phyloP scores from a whole-genome alignment of 2,888 invertebrate species.

The Hermodice carunculata region DNA sequence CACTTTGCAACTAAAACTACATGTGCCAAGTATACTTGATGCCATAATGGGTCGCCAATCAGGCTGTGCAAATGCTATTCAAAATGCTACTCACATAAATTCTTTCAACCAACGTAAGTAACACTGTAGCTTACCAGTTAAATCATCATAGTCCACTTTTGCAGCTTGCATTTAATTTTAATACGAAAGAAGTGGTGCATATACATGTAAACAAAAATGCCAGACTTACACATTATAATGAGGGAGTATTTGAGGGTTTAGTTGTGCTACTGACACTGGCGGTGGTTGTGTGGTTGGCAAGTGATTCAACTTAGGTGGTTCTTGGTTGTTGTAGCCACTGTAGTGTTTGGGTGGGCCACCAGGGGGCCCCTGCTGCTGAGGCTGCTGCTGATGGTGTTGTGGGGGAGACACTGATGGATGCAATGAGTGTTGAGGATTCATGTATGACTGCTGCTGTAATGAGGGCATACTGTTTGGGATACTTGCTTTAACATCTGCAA shows the following conservation, averaged over 20 bases:
- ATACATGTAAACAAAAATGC: no score
- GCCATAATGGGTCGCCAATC: no score
- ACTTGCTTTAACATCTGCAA: conserved; percentile 24
- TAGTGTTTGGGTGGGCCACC: conserved; percentile 31
- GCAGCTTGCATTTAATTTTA: no score
- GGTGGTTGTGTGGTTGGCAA: conserved; percentile 37
- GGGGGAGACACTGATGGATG: conserved; percentile 41
- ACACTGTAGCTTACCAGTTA: no score
- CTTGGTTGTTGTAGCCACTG: conserved; percentile 45
- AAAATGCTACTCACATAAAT: no score
- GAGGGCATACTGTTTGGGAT: conserved; percentile 22
- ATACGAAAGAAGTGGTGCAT: no score
- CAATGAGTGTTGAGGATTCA: not conserved
- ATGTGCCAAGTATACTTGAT: no score
- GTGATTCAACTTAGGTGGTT: conserved; percentile 58
- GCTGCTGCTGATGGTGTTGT: conserved; percentile 49
- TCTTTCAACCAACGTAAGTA: no score
- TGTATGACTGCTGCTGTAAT: conserved; percentile 7
- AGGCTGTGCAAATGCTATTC: no score
- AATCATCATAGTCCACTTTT: no score
- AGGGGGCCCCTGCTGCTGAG: conserved; percentile 31
- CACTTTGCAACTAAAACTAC: no score
- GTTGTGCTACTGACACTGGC: conserved; percentile 45
- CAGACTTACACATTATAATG: conserved; percentile 50
- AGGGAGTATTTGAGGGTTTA: conserved; percentile 51